Percentiles rank a stretch among this genome's conserved stretches.
Conservation (phyloP, 1,140 invertebrate genomes). For the Nymphalis io region DNA sequence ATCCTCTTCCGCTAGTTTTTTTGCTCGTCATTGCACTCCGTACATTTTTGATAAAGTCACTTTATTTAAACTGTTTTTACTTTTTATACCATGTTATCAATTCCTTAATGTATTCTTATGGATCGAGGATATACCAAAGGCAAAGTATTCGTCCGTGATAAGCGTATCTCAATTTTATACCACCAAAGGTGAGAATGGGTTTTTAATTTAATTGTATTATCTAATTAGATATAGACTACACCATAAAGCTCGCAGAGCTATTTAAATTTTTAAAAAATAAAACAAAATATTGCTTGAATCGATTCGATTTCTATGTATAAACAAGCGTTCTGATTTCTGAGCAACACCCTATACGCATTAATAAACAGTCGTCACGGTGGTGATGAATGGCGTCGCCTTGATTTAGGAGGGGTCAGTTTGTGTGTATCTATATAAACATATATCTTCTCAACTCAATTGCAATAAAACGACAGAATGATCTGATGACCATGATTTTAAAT, state of each 20-base stretch:
- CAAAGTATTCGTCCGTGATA: slow-evolving; percentile 47
- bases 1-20: slow-evolving; percentile 76
- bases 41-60: slow-evolving; percentile 56
- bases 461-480: slow-evolving; percentile 64
- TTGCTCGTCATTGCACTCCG: slow-evolving; percentile 62
- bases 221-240: slow-evolving; percentile 70
- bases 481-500: slow-evolving; percentile 25
- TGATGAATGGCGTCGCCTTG: slow-evolving; percentile 67
- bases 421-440: slow-evolving; percentile 43
- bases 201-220: slow-evolving; percentile 51
- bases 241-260: slow-evolving; percentile 63
- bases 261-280: slow-evolving; percentile 57
- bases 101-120: slow-evolving; percentile 34
- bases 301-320: slow-evolving; percentile 22
- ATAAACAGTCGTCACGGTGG: slow-evolving; percentile 54
- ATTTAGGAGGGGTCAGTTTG: slow-evolving; percentile 66
- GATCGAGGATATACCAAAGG: slow-evolving; percentile 27
- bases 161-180: slow-evolving; percentile 51
- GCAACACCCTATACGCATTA: slow-evolving; percentile 30
- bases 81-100: slow-evolving; percentile 17
- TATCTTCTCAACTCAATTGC: slow-evolving; percentile 49
- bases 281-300: slow-evolving; percentile 24
- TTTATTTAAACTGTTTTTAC: slow-evolving; percentile 29
- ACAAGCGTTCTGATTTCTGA: slow-evolving; percentile 29
- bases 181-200: slow-evolving; percentile 65